Conservation (phyloP, 2,888 invertebrate genomes). For the Lepidochrysops patricia region DNA sequence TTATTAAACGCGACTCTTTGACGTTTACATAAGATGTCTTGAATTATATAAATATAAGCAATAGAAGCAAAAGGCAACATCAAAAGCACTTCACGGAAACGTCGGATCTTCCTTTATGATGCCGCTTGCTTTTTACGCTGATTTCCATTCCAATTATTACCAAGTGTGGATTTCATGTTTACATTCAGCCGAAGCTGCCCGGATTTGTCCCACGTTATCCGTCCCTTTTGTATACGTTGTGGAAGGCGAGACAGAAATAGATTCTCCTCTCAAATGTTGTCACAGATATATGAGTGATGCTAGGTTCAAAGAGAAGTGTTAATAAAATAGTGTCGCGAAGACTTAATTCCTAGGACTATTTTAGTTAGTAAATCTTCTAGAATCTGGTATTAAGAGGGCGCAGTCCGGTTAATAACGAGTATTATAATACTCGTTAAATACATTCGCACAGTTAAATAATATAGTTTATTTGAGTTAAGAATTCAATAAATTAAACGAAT, state of each 20-base stretch:
- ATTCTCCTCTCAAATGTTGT: background rate
- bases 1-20: conserved; percentile 46
- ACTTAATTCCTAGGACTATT: background rate
- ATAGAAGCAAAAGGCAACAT: conserved; percentile 50
- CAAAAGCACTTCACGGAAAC: conserved; percentile 51
- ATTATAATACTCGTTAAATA: no score
- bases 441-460: no score
- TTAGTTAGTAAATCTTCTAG: background rate
- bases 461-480: no score
- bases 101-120: conserved; percentile 39
- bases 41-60: conserved; percentile 53
- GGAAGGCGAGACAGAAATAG: background rate
- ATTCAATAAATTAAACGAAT: no score
- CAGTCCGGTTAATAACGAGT: no score
- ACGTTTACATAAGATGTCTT: conserved; percentile 44
- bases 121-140: conserved; percentile 19
- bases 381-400: background rate
- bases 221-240: background rate
- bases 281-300: background rate
- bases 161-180: background rate
- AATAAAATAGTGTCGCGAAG: background rate
- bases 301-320: background rate
- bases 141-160: conserved; percentile 19
- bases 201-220: background rate
- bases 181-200: background rate